Conservation (phyloP, 1,140 invertebrate genomes). For the Euura saliciscinereae region DNA sequence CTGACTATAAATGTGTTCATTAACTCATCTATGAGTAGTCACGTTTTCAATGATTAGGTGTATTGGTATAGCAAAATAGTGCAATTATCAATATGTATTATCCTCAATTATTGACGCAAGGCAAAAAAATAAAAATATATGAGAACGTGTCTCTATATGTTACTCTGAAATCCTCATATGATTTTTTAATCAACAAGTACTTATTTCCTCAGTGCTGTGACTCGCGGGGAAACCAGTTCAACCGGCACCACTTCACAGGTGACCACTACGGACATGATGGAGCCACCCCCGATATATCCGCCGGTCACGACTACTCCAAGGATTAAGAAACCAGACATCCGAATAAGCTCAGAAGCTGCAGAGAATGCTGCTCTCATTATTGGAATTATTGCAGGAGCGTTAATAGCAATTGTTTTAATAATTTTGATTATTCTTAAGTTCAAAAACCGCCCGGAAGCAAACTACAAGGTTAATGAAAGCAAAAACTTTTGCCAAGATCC, state of each 20-base stretch:
- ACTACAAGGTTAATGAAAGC: slow-evolving; percentile 90
- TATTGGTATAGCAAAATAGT: background rate
- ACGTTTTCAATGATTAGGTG: too few species aligned
- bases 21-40: too few species aligned
- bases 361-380: slow-evolving; percentile 81
- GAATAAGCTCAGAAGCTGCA: slow-evolving; percentile 74
- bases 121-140: too few species aligned
- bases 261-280: slow-evolving; percentile 51
- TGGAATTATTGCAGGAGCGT: slow-evolving; percentile 87
- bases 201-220: slow-evolving; percentile 27
- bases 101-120: background rate
- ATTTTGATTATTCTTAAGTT: slow-evolving; percentile 89
- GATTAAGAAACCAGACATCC: slow-evolving; percentile 61
- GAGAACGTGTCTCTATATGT: background rate
- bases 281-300: slow-evolving; percentile 43
- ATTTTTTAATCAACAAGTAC: too few species aligned
- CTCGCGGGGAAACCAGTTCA: slow-evolving; percentile 28
- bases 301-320: slow-evolving; percentile 23
- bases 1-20: too few species aligned
- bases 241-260: slow-evolving; percentile 45
- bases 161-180: too few species aligned
- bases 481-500: slow-evolving; percentile 77
- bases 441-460: slow-evolving; percentile 83
- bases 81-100: background rate
- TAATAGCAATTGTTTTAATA: slow-evolving; percentile 90